Percentiles rank a stretch among this genome's conserved stretches.
Evolutionary conservation across 2,797 vertebrate species (phyloP).

Genomic region (Nasua narica): DNA sequence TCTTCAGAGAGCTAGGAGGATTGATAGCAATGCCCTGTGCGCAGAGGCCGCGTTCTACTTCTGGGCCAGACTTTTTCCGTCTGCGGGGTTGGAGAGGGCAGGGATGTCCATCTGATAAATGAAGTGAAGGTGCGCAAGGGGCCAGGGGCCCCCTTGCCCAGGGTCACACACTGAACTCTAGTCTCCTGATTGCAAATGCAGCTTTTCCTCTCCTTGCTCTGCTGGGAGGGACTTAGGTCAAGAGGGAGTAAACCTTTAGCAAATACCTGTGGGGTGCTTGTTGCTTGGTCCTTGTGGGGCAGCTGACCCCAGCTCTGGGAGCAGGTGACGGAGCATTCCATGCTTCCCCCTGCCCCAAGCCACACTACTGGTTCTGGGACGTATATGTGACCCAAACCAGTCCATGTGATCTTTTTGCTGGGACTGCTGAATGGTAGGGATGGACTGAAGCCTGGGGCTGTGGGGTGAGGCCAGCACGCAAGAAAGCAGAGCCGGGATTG

Average conservation of each 20-base stretch:
- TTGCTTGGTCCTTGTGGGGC: background rate
- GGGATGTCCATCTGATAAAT: background rate
- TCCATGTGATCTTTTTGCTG: background rate
- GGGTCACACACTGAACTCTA: background rate
- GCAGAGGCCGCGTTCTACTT: accelerated
- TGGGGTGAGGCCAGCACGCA: background rate
- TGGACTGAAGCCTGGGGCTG: background rate
- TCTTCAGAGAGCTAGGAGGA: background rate
- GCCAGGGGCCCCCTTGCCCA: background rate
- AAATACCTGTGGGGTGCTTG: background rate
- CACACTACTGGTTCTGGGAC: background rate
- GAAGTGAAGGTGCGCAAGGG: background rate
- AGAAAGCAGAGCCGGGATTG: background rate
- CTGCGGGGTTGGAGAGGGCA: background rate
- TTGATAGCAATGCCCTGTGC: accelerated
- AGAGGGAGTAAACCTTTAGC: background rate
- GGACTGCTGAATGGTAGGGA: background rate
- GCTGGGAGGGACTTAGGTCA: background rate
- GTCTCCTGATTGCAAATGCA: background rate
- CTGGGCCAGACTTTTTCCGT: background rate
- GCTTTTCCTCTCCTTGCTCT: background rate
- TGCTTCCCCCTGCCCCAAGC: no score
- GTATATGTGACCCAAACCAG: background rate
- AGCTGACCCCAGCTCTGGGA: background rate
- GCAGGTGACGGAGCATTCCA: background rate